Conservation (phyloP, 2,888 invertebrate species). For the Zaprionus bogoriensis region DNA sequence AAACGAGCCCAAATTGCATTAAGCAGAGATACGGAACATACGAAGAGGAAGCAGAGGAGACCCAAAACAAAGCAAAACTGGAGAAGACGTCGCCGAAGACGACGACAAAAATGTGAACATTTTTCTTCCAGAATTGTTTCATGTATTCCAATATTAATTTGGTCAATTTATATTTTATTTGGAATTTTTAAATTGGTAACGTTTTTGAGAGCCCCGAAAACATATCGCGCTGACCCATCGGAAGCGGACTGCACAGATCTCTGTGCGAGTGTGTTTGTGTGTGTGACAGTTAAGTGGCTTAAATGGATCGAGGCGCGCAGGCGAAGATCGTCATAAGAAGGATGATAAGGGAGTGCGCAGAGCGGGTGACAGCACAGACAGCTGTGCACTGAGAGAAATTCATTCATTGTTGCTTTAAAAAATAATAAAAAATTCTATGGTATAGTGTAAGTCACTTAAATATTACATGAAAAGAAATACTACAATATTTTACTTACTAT, state of each 20-base stretch:
- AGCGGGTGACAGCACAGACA: not conserved
- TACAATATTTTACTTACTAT: too few species aligned
- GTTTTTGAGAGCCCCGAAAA: conserved; percentile 60
- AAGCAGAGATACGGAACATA: conserved; percentile 15
- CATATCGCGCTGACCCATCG: conserved; percentile 72
- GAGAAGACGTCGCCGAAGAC: conserved; percentile 28
- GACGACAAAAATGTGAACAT: conserved; percentile 74
- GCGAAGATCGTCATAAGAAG: conserved; percentile 60
- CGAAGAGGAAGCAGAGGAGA: conserved; percentile 1
- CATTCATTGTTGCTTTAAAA: not conserved
- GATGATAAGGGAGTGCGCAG: conserved; percentile 13
- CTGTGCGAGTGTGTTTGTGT: conserved; percentile 27
- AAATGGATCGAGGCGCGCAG: conserved; percentile 54
- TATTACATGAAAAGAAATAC: too few species aligned
- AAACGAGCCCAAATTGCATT: conserved; percentile 30
- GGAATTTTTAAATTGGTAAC: conserved; percentile 83
- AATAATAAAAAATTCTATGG: not conserved
- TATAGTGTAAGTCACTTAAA: too few species aligned
- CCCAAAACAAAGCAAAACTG: conserved; percentile 9
- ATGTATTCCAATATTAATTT: conserved; percentile 82
- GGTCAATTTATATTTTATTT: conserved; percentile 83
- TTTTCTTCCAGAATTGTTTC: conserved; percentile 83
- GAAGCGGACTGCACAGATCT: conserved; percentile 33
- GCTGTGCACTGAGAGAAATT: conserved; percentile 21
- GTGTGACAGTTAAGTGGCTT: conserved; percentile 69